Evolutionary conservation across 23 tunicate species (phyloP).

Genomic region (Styela plicata): DNA sequence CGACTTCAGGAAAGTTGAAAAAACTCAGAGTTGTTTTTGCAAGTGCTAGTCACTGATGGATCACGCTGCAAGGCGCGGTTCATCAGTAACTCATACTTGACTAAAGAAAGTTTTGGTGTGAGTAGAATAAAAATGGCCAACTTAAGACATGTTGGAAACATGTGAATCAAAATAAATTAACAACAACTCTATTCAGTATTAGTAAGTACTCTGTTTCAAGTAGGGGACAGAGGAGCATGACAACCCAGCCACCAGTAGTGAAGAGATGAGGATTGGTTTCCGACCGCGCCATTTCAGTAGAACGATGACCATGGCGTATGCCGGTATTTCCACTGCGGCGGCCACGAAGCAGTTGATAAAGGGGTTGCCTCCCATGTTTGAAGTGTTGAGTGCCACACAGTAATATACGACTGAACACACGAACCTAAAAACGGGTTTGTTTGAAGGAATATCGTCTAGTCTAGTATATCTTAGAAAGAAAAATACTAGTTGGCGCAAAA

Average conservation of each 20-base stretch:
- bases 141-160: too few species aligned
- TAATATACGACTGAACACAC: slow-evolving; percentile 55
- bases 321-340: slow-evolving; percentile 75
- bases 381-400: slow-evolving; percentile 63
- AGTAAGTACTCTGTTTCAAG: slow-evolving; percentile 24
- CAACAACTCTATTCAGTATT: too few species aligned
- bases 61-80: too few species aligned
- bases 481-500: too few species aligned
- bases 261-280: slow-evolving; percentile 33
- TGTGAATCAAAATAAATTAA: too few species aligned
- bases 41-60: too few species aligned
- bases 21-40: too few species aligned
- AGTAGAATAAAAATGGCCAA: too few species aligned
- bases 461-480: too few species aligned
- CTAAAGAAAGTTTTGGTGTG: too few species aligned
- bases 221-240: slow-evolving; percentile 43
- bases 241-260: slow-evolving; percentile 40
- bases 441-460: neutral
- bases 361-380: slow-evolving; percentile 68
- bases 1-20: too few species aligned
- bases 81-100: too few species aligned
- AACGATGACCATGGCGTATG: slow-evolving; percentile 36
- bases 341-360: slow-evolving; percentile 68
- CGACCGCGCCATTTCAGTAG: slow-evolving; percentile 40
- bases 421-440: slow-evolving; percentile 38